phyloP scores from a whole-genome alignment of 2,113 vertebrate genomes.

The Aphyosemion australe region DNA sequence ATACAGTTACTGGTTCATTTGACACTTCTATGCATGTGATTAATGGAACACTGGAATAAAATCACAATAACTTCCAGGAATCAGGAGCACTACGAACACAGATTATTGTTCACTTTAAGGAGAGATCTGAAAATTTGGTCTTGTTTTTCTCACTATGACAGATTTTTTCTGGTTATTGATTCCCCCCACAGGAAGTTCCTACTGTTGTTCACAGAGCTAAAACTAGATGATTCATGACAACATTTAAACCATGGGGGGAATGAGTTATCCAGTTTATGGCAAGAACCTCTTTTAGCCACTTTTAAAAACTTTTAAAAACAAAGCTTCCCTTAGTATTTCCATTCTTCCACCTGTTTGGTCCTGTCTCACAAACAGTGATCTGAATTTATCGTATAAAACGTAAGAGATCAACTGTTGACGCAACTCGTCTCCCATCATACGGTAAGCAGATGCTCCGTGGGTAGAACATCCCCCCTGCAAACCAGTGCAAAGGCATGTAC shows the following conservation, averaged over 20 bases:
- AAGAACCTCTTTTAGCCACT: background rate
- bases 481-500: slow-evolving; percentile 31
- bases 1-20: background rate
- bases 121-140: background rate
- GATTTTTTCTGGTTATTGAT: slow-evolving; percentile 27
- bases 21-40: background rate
- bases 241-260: slow-evolving; percentile 11
- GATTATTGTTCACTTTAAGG: too few relatives aligned
- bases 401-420: slow-evolving; percentile 28
- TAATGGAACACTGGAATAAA: background rate
- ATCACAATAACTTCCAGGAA: too few relatives aligned
- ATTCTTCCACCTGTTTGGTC: slow-evolving; percentile 2
- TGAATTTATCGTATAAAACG: slow-evolving; percentile 5
- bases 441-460: slow-evolving; percentile 51
- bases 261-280: slow-evolving; percentile 5
- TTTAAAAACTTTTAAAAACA: too few relatives aligned
- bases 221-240: slow-evolving; percentile 45
- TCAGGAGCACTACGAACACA: too few relatives aligned
- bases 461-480: slow-evolving; percentile 33
- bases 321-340: slow-evolving; percentile 44
- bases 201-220: slow-evolving; percentile 18
- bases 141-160: slow-evolving; percentile 32
- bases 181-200: slow-evolving; percentile 48
- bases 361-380: background rate
- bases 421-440: slow-evolving; percentile 30